Conservation (phyloP, 1,140 invertebrate species). For the Eueides isabella region DNA sequence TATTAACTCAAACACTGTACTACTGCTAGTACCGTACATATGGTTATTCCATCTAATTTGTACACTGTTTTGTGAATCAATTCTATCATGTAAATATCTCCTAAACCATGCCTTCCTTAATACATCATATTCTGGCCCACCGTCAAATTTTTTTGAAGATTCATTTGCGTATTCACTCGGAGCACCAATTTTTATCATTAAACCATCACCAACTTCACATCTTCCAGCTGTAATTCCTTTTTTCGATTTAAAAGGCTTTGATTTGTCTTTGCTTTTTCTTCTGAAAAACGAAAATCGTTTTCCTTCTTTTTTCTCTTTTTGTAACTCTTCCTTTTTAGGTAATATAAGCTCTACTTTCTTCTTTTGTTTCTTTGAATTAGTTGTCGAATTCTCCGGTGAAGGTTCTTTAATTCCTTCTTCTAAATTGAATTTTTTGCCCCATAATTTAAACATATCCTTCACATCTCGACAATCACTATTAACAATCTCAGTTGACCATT, state of each 20-base stretch:
- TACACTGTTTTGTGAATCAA: conserved; percentile 58
- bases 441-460: conserved; percentile 66
- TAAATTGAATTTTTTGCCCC: conserved; percentile 65
- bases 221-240: conserved; percentile 60
- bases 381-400: conserved; percentile 30
- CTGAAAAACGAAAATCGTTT: conserved; percentile 64
- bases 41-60: conserved; percentile 65
- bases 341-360: conserved; percentile 34
- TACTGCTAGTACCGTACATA: conserved; percentile 61
- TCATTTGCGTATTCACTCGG: conserved; percentile 30
- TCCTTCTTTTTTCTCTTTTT: conserved; percentile 51
- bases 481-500: conserved; percentile 39
- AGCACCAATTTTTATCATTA: conserved; percentile 56
- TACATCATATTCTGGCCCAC: conserved; percentile 40
- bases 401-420: conserved; percentile 51
- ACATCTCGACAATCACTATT: conserved; percentile 55
- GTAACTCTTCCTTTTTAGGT: conserved; percentile 24
- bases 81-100: conserved; percentile 49
- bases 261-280: conserved; percentile 58
- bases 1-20: conserved; percentile 63
- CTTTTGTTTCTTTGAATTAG: conserved; percentile 34
- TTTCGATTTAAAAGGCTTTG: conserved; percentile 50
- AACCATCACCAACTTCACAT: conserved; percentile 63
- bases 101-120: conserved; percentile 55
- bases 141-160: conserved; percentile 14